Conservation (phyloP, 2,888 invertebrate species). For the Xestia rhomboidea region DNA sequence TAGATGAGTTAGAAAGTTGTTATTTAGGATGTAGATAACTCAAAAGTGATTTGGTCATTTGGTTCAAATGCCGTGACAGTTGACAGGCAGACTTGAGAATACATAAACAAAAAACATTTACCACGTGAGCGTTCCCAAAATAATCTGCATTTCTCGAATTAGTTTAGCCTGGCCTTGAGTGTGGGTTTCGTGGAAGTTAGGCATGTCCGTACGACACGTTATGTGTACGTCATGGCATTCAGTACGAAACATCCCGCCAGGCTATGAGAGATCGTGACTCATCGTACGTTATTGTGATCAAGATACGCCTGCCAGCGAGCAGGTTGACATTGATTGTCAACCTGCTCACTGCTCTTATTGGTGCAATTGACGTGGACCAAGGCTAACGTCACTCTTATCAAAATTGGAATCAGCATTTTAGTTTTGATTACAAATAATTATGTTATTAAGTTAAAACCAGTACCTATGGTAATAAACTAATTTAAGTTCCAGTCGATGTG, state of each 20-base stretch:
- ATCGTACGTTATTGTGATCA: conserved; percentile 68
- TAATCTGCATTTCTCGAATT: conserved; percentile 64
- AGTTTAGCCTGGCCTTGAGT: conserved; percentile 64
- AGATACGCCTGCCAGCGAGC: conserved; percentile 65
- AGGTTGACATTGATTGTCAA: too few relatives aligned
- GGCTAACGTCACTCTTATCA: conserved; percentile 34
- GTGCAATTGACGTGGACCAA: conserved; percentile 60
- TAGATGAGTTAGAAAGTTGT: conserved; percentile 82
- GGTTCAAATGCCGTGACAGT: conserved; percentile 47
- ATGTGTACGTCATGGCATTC: conserved; percentile 53
- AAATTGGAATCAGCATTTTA: conserved; percentile 16
- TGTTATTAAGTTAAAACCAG: neutral
- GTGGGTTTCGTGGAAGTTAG: conserved; percentile 54
- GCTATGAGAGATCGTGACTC: conserved; percentile 66
- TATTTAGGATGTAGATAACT: conserved; percentile 74
- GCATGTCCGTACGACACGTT: conserved; percentile 50
- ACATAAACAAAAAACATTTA: conserved; percentile 62
- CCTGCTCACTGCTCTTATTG: conserved; percentile 68
- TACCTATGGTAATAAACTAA: neutral
- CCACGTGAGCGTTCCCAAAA: conserved; percentile 66
- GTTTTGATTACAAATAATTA: conserved; percentile 9
- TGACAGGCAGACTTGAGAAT: conserved; percentile 55
- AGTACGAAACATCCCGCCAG: conserved; percentile 35
- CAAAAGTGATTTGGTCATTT: conserved; percentile 59
- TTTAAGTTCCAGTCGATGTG: neutral